Conservation (phyloP, 2,797 vertebrate genomes). For the Aotus griseimembra region DNA sequence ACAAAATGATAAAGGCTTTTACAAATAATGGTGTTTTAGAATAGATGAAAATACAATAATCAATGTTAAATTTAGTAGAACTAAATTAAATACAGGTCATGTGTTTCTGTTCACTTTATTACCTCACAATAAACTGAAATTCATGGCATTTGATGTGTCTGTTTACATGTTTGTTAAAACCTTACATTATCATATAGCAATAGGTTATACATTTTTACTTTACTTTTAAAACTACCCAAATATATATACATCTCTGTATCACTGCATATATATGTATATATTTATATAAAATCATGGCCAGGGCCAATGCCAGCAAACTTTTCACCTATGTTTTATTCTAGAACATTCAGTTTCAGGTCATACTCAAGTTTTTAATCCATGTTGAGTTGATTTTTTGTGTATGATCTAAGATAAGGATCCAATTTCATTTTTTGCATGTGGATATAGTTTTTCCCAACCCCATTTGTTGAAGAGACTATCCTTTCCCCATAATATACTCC, state of each 20-base stretch:
- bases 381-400: no score
- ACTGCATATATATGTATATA: background rate
- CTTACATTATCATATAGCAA: background rate
- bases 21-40: background rate
- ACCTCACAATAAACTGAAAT: background rate
- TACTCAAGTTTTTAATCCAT: background rate
- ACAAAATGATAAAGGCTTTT: no score
- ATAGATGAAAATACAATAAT: background rate
- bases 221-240: slow-evolving; percentile 13
- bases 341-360: background rate
- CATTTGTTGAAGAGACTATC: no score
- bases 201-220: background rate
- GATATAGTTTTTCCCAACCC: no score
- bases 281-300: background rate
- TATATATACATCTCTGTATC: background rate
- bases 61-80: background rate
- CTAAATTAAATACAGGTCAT: slow-evolving; percentile 27
- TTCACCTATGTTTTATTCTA: background rate
- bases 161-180: background rate
- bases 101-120: background rate
- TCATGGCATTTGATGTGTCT: background rate
- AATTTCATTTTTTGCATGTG: no score
- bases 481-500: no score
- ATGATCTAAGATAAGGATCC: no score
- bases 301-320: background rate